Conservation (phyloP, 1,140 invertebrate genomes). For the Saccostrea glomerata region DNA sequence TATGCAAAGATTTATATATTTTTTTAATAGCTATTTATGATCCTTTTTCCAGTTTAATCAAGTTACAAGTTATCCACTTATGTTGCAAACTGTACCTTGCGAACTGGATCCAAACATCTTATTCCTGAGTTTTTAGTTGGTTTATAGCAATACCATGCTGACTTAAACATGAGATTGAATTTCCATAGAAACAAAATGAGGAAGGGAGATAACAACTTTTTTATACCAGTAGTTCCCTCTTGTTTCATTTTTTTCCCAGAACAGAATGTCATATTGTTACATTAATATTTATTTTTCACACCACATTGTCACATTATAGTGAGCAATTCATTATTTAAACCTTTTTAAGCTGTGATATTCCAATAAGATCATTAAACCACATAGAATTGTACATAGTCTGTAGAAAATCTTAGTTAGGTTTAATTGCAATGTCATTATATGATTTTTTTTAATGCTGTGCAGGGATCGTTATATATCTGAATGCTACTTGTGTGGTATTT, state of each 20-base stretch:
- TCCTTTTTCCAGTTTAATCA: conserved; percentile 26
- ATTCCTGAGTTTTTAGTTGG: conserved; percentile 26
- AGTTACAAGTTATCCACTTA: conserved; percentile 10
- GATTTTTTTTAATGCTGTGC: conserved; percentile 14
- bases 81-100: conserved; percentile 33
- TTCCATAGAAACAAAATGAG: conserved; percentile 22
- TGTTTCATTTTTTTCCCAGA: conserved; percentile 1
- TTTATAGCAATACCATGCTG: conserved; percentile 32
- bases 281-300: conserved; percentile 34
- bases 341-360: conserved; percentile 38
- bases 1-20: conserved; percentile 39
- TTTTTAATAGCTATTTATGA: conserved; percentile 32
- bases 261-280: conserved; percentile 33
- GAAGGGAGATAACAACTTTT: conserved; percentile 20
- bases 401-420: conserved; percentile 37
- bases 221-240: neutral
- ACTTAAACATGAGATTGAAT: conserved; percentile 32
- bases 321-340: conserved; percentile 38
- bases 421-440: conserved; percentile 29
- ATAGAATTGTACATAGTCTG: conserved; percentile 25
- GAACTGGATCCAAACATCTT: conserved; percentile 35
- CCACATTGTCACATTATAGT: conserved; percentile 28
- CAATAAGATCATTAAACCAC: conserved; percentile 32
- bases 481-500: neutral
- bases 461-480: conserved; percentile 8